Percentiles rank a stretch among this genome's conserved stretches.
phyloP scores from a whole-genome alignment of 2,113 vertebrate species.

The Struthio camelus region DNA sequence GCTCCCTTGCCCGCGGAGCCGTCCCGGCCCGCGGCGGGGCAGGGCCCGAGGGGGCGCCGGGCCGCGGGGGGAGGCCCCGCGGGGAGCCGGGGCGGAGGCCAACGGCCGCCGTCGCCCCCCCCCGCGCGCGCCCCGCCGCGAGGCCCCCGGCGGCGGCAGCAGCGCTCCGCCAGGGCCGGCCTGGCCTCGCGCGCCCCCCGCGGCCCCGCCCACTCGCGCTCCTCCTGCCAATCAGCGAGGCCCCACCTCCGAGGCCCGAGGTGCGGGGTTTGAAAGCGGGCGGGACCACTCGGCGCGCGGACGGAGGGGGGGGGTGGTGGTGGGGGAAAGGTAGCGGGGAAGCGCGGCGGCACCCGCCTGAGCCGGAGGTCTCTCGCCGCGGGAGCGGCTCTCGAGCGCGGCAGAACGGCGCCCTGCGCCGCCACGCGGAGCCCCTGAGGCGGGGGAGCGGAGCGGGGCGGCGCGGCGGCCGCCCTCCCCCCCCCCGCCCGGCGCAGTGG shows the following conservation, averaged over 20 bases:
- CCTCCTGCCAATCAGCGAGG: background rate
- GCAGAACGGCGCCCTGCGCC: too few relatives aligned
- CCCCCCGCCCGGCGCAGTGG: background rate
- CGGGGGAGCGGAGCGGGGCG: background rate
- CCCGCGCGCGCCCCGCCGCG: background rate
- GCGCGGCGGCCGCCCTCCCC: too few relatives aligned
- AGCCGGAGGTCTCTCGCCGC: background rate
- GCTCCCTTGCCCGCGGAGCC: accelerated
- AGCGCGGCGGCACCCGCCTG: too few relatives aligned
- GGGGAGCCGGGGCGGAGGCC: background rate
- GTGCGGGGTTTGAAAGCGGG: slow-evolving; percentile 39
- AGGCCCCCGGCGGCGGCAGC: too few relatives aligned
- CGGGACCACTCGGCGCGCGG: background rate
- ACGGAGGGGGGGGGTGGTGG: background rate
- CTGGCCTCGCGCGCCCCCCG: background rate
- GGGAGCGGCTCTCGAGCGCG: background rate
- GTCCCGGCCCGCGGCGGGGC: background rate
- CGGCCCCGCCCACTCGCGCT: background rate
- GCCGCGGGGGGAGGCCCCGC: background rate
- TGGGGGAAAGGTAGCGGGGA: background rate
- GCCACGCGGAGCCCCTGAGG: too few relatives aligned
- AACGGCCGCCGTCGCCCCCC: too few relatives aligned
- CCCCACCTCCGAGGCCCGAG: background rate
- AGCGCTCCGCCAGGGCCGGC: too few relatives aligned
- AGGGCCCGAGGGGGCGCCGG: background rate